These are phyloP conservation scores for Atta colombica DNA, from an alignment of 1,140 invertebrate species.

Conservation along the genomic window DNA sequence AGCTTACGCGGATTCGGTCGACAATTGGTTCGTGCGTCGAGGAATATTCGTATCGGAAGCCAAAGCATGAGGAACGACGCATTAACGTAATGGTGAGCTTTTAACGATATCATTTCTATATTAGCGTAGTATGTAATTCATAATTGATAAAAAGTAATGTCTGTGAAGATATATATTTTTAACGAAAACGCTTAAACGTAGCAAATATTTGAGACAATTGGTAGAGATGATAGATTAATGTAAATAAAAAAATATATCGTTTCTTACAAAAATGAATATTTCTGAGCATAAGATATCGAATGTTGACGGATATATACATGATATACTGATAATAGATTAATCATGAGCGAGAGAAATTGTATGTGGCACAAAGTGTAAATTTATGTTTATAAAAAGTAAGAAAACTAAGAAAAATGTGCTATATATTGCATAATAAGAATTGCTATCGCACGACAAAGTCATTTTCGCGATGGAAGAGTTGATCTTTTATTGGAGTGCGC, in stretches of 20 bases:
- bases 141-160: neutral
- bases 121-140: neutral
- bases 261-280: neutral
- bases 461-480: slow-evolving; percentile 26
- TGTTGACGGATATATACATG: neutral
- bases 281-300: neutral
- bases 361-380: neutral
- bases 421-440: slow-evolving; percentile 3
- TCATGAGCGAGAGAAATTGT: neutral
- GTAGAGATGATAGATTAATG: neutral
- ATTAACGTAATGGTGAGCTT: slow-evolving; percentile 80
- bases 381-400: neutral
- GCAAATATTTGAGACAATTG: neutral
- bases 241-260: neutral
- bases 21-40: slow-evolving; percentile 56
- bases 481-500: slow-evolving; percentile 15
- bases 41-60: slow-evolving; percentile 71
- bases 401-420: neutral
- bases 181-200: neutral
- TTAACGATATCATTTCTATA: neutral
- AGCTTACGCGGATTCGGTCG: slow-evolving; percentile 34
- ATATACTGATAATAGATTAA: neutral
- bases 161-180: neutral
- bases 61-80: slow-evolving; percentile 79
- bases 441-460: slow-evolving; percentile 16